Percentiles rank a stretch among this genome's conserved stretches.
Conservation (phyloP, 2,888 invertebrate species). For the Cerceris rybyensis region DNA sequence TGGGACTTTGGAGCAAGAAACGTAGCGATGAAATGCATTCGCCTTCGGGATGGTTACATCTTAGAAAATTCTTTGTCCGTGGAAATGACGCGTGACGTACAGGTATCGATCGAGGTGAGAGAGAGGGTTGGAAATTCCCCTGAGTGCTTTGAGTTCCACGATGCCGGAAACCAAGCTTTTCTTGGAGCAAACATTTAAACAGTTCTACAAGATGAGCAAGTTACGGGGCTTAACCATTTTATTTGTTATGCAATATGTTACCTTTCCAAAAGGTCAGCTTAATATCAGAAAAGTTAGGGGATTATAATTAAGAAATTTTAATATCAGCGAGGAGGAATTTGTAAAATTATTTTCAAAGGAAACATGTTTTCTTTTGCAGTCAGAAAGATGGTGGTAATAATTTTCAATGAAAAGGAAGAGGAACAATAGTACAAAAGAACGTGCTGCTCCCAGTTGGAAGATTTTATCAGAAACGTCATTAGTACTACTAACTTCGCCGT, state of each 20-base stretch:
- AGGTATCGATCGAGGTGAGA: not conserved
- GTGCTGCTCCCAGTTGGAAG: not conserved
- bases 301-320: too few species aligned
- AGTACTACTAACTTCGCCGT: slow-evolving; percentile 25
- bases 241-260: too few species aligned
- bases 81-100: slow-evolving; percentile 20
- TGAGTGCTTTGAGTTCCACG: too few species aligned
- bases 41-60: slow-evolving; percentile 47
- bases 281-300: too few species aligned
- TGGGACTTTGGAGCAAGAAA: slow-evolving; percentile 22
- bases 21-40: slow-evolving; percentile 54
- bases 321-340: too few species aligned
- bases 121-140: not conserved
- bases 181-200: not conserved
- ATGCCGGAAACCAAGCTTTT: not conserved
- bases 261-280: too few species aligned
- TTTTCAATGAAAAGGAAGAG: not conserved
- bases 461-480: slow-evolving; percentile 23
- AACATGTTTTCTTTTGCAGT: not conserved
- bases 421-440: not conserved
- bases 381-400: not conserved
- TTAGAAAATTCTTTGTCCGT: slow-evolving; percentile 55
- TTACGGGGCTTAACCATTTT: too few species aligned
- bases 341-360: too few species aligned
- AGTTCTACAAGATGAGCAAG: too few species aligned